Base-by-base conservation (phyloP, 2,113 vertebrate species). In the Genyomyrus donnyi region DNA sequence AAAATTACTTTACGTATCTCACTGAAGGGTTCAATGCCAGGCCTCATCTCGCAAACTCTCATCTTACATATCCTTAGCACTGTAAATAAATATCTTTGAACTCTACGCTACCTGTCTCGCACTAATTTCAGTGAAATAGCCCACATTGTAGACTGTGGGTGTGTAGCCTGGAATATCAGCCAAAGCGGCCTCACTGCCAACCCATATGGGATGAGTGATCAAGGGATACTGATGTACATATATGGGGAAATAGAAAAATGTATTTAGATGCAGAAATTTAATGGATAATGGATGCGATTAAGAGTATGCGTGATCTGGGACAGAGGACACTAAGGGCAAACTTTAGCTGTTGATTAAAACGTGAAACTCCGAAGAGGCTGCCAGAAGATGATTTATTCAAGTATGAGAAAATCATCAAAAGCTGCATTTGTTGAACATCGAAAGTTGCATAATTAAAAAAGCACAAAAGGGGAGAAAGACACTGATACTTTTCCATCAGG, bases 371-470 rank as follows among this genome's bases (percentile, higher is more conserved):
- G 19, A 45, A 62, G 21, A 17, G 83, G 49, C 85, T 77, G 62
- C 31, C 83, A 24, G 35, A 53, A 17, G 89, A 85, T 91, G 92
- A 93, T 93, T 48, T 92, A 92, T 90, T 90, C 58, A 62, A 58
- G 4, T 50, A 66, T 48, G 45, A 21, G 58, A 5, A 35, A 91
- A 85, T 24, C 21, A 62, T 90, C 58, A 83, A 46, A 53, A 21
- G 35, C 70, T 91, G 85, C 90, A 90, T 91, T 92, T 91, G 91
- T 74, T 89, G 70, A 83, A 85, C 90, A 77, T 90, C 88, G 89
- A 87, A 90, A 87, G 89, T 62, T 89, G 88, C 83, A 89, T 91
- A 93, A 93, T 92, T 77, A 90, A 93, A 88, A 89, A 83, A 80
- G 39, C 89, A 91, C 48, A 91, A 90, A 89, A 88, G 27, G 90